These are phyloP conservation scores for Amphipyra tragopoginis DNA, from an alignment of 2,888 invertebrate species.

Conservation along the genomic window DNA sequence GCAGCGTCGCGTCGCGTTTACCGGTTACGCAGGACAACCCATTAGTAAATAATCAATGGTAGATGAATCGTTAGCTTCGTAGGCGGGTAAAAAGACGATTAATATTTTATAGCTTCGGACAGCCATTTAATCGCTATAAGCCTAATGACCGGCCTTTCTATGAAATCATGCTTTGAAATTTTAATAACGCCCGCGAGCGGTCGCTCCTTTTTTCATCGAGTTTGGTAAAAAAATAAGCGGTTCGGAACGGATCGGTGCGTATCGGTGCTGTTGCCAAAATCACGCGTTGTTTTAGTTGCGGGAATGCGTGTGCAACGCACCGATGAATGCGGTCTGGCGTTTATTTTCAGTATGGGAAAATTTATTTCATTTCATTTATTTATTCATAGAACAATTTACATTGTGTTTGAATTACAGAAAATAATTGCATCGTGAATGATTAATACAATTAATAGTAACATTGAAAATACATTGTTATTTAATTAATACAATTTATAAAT, in stretches of 20 bases:
- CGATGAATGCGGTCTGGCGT: background rate
- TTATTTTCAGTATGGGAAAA: constrained; percentile 1
- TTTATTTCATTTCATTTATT: too few relatives aligned
- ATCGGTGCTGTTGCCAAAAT: constrained; percentile 1
- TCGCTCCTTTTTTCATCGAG: constrained; percentile 26
- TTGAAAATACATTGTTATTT: too few relatives aligned
- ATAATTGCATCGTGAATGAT: too few relatives aligned
- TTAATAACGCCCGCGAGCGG: constrained; percentile 53
- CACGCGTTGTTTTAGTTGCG: background rate
- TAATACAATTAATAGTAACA: too few relatives aligned
- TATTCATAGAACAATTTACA: too few relatives aligned
- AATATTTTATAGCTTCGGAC: constrained; percentile 48
- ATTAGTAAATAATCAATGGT: constrained; percentile 20
- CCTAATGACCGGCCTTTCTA: constrained; percentile 63
- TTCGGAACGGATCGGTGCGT: too few relatives aligned
- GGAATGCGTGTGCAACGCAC: background rate
- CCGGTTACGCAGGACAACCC: too few relatives aligned
- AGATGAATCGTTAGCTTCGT: constrained; percentile 10
- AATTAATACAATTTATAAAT: too few relatives aligned
- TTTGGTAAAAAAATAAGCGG: constrained; percentile 15
- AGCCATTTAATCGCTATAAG: constrained; percentile 53
- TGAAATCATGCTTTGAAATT: constrained; percentile 66
- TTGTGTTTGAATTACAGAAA: too few relatives aligned
- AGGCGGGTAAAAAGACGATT: constrained; percentile 32
- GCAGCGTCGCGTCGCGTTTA: too few relatives aligned